Conservation (phyloP, 1,140 invertebrate genomes). For the Brachystomella parvula region DNA sequence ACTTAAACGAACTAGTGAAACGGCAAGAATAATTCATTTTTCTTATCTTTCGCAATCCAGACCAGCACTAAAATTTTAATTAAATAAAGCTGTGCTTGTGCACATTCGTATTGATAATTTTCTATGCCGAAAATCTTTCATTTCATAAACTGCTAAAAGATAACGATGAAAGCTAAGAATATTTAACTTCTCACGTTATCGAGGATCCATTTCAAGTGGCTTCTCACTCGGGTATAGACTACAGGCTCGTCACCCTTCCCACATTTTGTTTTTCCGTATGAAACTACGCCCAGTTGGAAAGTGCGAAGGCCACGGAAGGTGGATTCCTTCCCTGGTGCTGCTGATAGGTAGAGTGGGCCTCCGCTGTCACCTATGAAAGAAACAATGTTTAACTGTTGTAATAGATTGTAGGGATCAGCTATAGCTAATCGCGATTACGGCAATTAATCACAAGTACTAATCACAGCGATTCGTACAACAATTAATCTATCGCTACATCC, state of each 20-base stretch:
- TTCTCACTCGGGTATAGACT: conserved; percentile 30
- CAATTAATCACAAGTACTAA: too few relatives aligned
- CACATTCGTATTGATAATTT: too few relatives aligned
- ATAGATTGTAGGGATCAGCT: too few relatives aligned
- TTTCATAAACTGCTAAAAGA: background rate
- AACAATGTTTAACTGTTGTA: background rate
- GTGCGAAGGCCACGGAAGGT: conserved; percentile 3
- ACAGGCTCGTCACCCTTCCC: conserved; percentile 27
- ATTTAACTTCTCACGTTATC: conserved; percentile 26
- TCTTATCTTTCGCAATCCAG: too few relatives aligned
- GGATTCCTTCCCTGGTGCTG: background rate
- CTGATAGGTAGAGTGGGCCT: conserved; percentile 1
- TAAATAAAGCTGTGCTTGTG: too few relatives aligned
- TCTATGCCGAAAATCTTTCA: background rate
- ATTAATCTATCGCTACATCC: too few relatives aligned
- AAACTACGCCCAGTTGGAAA: conserved; percentile 34
- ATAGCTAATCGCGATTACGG: too few relatives aligned
- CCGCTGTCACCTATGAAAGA: conserved; percentile 9
- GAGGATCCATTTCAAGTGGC: conserved; percentile 33
- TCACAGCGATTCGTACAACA: too few relatives aligned
- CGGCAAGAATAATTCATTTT: too few relatives aligned
- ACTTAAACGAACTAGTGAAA: too few relatives aligned
- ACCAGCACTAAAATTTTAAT: too few relatives aligned
- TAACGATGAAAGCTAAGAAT: background rate
- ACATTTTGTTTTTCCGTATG: conserved; percentile 29